Base-by-base conservation (phyloP, 2,113 vertebrate species). In the Xenopus borealis region DNA sequence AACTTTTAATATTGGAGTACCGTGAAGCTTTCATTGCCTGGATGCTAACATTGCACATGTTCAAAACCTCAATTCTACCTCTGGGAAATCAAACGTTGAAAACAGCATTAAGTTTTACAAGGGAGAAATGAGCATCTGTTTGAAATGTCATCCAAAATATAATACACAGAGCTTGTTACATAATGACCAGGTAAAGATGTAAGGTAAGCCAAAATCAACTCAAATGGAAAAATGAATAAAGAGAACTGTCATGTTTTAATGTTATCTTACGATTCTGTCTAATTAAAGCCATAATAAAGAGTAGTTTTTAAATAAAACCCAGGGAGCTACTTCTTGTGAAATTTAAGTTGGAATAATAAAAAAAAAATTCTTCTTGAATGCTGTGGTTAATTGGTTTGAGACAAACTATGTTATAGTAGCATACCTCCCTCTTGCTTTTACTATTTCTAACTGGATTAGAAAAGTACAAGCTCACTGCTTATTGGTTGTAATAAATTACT, bases 111-210 rank as follows among this genome's bases (percentile, higher is more conserved):
- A 53, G 66, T 76, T 76, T 69, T 76, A 76, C 74, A 69, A 27
- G 3, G 23, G 59, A 76, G 58, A 76, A 70, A 69, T 63, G 58
- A 69, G 66, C 74, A 70, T 76, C 74, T 76, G 74, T 76, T 76
- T 55, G 74, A 76, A 76, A 76, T 76, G 74, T 76, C 74, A 69
- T 69, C 66, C 66, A 76, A 76, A 70, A 65, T 59, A 76, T 69
- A 76, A 76, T 44, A 19, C 52, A 55, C 47, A 55, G 27, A 76
- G 66, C 74, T 64, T 69, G 74, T 69, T 59, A 69, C 50, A 63
- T 69, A n/a, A 59, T 53, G 58, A 59, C 46, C 74, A 69, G 66
- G 74, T 69, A 70, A 69, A 76, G 74, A 64, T 69, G 74, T 47
- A 69, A 76, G 44, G 69, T 69, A 76, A 53, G 18, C 58, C 14